Evolutionary conservation across 2,888 invertebrate genomes (phyloP).

Genomic region (Graphium colonna): DNA sequence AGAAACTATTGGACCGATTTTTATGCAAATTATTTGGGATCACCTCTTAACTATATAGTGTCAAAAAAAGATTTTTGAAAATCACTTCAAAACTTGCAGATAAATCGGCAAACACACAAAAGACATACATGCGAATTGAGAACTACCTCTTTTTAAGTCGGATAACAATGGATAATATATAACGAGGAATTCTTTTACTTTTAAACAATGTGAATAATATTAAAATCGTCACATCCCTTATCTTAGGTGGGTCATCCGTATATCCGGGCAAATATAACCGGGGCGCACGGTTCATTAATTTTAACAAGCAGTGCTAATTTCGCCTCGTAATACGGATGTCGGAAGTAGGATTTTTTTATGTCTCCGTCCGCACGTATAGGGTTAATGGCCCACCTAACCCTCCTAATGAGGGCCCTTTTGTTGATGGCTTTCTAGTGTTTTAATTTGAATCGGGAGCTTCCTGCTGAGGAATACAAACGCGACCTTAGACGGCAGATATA

Average conservation of each 20-base stretch:
- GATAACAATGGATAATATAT: too few species aligned
- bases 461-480: neutral
- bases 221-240: slow-evolving; percentile 5
- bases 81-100: too few species aligned
- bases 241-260: slow-evolving; percentile 34
- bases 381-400: slow-evolving; percentile 19
- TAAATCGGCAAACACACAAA: too few species aligned
- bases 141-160: too few species aligned
- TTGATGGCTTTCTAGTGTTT: slow-evolving; percentile 19
- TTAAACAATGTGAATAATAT: neutral
- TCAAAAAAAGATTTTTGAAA: too few species aligned
- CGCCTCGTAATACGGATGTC: slow-evolving; percentile 35
- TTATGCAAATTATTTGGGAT: too few species aligned
- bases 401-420: slow-evolving; percentile 21
- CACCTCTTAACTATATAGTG: too few species aligned
- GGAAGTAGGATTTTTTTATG: slow-evolving; percentile 23
- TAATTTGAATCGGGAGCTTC: slow-evolving; percentile 6
- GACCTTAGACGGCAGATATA: neutral
- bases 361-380: slow-evolving; percentile 18
- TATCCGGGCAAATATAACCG: slow-evolving; percentile 45
- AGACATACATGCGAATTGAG: too few species aligned
- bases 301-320: slow-evolving; percentile 45
- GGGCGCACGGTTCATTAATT: slow-evolving; percentile 52
- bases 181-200: too few species aligned
- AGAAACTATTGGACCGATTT: too few species aligned